Conservation (phyloP, 2,113 vertebrate genomes). For the Dicrurus megarhynchus region DNA sequence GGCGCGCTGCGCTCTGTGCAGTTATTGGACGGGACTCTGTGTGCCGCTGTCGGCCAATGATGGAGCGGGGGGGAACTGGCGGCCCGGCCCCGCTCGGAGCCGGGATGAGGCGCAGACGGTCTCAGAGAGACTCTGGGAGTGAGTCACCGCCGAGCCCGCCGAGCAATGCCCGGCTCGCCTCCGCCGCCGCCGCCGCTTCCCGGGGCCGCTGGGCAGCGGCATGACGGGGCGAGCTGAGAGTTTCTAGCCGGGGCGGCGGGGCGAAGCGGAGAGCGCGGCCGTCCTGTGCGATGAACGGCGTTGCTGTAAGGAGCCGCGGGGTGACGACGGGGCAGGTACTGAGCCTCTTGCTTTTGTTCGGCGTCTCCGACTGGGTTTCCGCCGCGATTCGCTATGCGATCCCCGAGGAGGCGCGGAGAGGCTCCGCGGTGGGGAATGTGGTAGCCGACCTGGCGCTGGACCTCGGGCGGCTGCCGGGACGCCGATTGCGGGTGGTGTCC, state of each 20-base stretch:
- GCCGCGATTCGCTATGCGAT: conserved; percentile 77
- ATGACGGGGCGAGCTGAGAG: conserved; percentile 29
- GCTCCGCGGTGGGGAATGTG: conserved; percentile 76
- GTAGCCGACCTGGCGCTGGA: conserved; percentile 74
- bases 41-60: conserved; percentile 87
- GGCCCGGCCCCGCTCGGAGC: conserved; percentile 70
- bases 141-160: conserved; percentile 59
- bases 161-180: conserved; percentile 68
- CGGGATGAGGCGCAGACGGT: conserved; percentile 56
- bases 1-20: conserved; percentile 63
- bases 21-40: conserved; percentile 79
- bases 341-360: conserved; percentile 70
- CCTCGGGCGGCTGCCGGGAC: conserved; percentile 56
- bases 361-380: conserved; percentile 57
- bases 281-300: conserved; percentile 75
- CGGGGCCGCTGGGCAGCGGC: conserved; percentile 54
- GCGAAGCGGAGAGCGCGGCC: neutral
- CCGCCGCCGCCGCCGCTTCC: conserved; percentile 47
- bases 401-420: conserved; percentile 76
- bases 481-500: conserved; percentile 71
- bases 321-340: conserved; percentile 73
- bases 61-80: conserved; percentile 70
- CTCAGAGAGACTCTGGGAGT: conserved; percentile 10
- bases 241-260: conserved; percentile 48
- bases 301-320: conserved; percentile 67